Evolutionary conservation across 2,113 vertebrate genomes (phyloP), one percentile per base, ranked within the genome.

Genomic region (Silurus asotus): DNA sequence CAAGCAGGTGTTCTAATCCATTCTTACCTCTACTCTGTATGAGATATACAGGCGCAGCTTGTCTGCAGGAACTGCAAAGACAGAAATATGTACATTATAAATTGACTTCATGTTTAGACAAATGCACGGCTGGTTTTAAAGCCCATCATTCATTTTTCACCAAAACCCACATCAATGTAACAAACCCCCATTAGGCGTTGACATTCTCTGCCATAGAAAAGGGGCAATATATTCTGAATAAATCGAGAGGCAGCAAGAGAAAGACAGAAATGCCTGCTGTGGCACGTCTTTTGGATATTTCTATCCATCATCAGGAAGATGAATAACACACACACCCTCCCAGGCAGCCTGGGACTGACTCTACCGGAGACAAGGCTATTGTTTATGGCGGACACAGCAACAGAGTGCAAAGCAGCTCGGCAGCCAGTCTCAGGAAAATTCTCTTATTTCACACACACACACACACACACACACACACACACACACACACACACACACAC

Each of bases 21-120:
- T 23, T 49, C 88, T 86, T 83, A 92, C 91, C 96, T 97, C 96
- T 45, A 95, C 95, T 37, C 92, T 93, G 90, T 96, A 96, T 82
- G 97, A 93, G 91, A 99, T 83, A 89, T 96, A 96, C 91, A 98
- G 93, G 61, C 94, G 95, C 87, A 96, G 93, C 72, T 96, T 96
- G 88, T 97, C 96, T 0, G 94, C 94, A 6, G 93, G 89, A 93
- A 94, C 95, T 93, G 85, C 8, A 89, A 82, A 83, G 67, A 23
- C 85, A 88, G 77, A 88, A 62, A 89, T 17, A 82, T 2, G n/a
- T 13, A 28, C 14, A 17, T 23, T 14, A 48, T 10, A 59, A 48
- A 25, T 48, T 3, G 10, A 14, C 65, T 70, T 59, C 25, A 69
- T 55, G 23, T 14, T 59, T n/a, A 49, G 23, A 49, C 64, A 80